Evolutionary conservation across 1,140 invertebrate species (phyloP).

Genomic region (Trissolcus basalis): DNA sequence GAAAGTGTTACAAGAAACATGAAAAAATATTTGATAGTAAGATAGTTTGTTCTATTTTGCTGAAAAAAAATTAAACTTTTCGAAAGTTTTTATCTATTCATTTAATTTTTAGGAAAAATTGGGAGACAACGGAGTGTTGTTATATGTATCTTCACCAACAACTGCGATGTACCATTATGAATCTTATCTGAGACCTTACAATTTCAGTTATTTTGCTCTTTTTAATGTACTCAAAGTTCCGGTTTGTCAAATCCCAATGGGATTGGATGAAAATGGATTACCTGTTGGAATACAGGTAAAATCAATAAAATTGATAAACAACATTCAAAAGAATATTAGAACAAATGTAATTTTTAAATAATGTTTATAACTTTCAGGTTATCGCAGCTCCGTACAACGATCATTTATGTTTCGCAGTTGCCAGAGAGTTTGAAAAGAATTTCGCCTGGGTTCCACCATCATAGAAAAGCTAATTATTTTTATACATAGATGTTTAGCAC

Average conservation of each 20-base stretch:
- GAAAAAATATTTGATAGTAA: slow-evolving; percentile 79
- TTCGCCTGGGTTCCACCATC: slow-evolving; percentile 89
- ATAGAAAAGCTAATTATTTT: slow-evolving; percentile 27
- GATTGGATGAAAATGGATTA: slow-evolving; percentile 68
- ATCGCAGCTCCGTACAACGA: slow-evolving; percentile 87
- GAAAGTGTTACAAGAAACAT: slow-evolving; percentile 78
- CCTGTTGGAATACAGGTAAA: slow-evolving; percentile 73
- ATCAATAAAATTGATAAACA: not conserved
- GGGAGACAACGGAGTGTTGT: slow-evolving; percentile 86
- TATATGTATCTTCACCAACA: slow-evolving; percentile 89
- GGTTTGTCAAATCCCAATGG: slow-evolving; percentile 83
- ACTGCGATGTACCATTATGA: slow-evolving; percentile 91
- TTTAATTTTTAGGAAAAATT: slow-evolving; percentile 79
- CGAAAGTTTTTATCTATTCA: too few relatives aligned
- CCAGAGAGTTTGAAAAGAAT: slow-evolving; percentile 84
- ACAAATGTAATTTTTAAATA: slow-evolving; percentile 8
- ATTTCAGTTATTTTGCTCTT: slow-evolving; percentile 92
- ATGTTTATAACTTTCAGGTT: slow-evolving; percentile 73
- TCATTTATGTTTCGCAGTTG: slow-evolving; percentile 88
- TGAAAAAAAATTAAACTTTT: too few relatives aligned
- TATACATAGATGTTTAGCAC: too few relatives aligned
- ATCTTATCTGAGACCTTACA: slow-evolving; percentile 86
- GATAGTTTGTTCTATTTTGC: slow-evolving; percentile 34
- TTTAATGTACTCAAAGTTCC: slow-evolving; percentile 92
- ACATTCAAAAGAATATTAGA: slow-evolving; percentile 5